Base-by-base conservation (phyloP, 2,113 vertebrate species). In the Aegotheles bennettii region DNA sequence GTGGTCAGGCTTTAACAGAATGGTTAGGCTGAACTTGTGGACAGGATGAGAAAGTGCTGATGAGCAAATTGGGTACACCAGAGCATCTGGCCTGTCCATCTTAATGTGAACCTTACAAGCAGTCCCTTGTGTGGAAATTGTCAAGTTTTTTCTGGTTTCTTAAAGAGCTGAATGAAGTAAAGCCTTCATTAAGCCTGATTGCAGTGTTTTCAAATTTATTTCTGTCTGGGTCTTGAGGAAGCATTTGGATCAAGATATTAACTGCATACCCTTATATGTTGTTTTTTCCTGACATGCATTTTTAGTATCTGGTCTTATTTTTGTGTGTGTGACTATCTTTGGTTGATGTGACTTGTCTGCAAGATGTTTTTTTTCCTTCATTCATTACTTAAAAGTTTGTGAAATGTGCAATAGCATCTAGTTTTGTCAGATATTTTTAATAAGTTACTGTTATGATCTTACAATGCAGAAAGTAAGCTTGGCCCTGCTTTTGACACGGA, bases 41-140 rank as follows among this genome's bases (percentile, higher is more conserved):
- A n/a, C 38, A 54, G 54, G 57, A 7, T 50, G 26, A 18, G 26
- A 16, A 75, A 77, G 36, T 94, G 78, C 50, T 85, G 93, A 83
- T 67, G 71, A 78, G 38, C 3, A 35, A 35, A 40, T 38, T 24
- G 45, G 75, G 35, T 67, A 59, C 33, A 38, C 17, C 26, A 28
- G 38, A 95, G 70, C 91, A 94, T 91, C 90, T 95, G 94, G 67
- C 47, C 24, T 88, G 89, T 90, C 89, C 25, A 7, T 94, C 87
- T 88, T 88, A 35, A 79, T 91, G 48, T 82, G 60, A 84, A 50
- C 76, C 25, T 91, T 85, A 64, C 11, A 84, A 51, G 56, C 28
- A 68, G 42, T 73, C 48, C 85, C 81, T 73, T 70, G 12, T 77
- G 59, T 65, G 60, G 71, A 61, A 93, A 50, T n/a, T 31, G 8